Evolutionary conservation across 2,113 vertebrate genomes (phyloP), one percentile per base, ranked within the genome.

Genomic region (Procavia capensis): DNA sequence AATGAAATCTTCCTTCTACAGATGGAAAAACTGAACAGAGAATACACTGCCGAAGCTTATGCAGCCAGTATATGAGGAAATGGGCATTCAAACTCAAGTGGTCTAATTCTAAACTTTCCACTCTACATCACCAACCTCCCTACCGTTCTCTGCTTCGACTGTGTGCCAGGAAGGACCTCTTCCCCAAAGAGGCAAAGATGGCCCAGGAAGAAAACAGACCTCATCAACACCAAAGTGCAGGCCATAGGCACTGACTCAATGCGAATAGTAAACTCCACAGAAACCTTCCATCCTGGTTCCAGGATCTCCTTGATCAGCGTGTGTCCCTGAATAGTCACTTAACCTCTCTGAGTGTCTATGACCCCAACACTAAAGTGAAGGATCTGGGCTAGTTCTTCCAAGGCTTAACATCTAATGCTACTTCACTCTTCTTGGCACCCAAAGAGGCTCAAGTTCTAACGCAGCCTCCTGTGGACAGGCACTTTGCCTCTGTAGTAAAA

Each of bases 1-100:
- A 87, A 68, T 19, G 19, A 6, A 29, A 81, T 76, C 54, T 93
- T 88, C 57, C 63, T 66, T 94, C 85, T 82, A 90, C 39, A 92
- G 31, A 75, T 39, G 59, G 20, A 76, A 6, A 43, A 88, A 92
- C 20, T 63, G 6, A 88, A 89, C 1, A 66, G 75, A 93, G 17
- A 63, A 90, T 14, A 34, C 87, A 88, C 39, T 59, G 45, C 83
- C 39, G 61, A 14, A 63, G 39, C 31, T 82, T 47, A 72, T 29
- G 59, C 0, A 47, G 68, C 41, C 90, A 63, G 50, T 76, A 17
- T 43, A 59, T 25, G 47, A 39, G 43, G 70, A 27, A 92, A 86
- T 95, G 72, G 10, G 24, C 78, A 63, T 39, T 83, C 54, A 61
- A 61, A 70, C 7, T 47, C 57, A 64, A 34, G 19, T 34, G 79